These are phyloP conservation scores for Drosophila malerkotliana DNA, from an alignment of 1,140 invertebrate genomes.

Conservation along the genomic window DNA sequence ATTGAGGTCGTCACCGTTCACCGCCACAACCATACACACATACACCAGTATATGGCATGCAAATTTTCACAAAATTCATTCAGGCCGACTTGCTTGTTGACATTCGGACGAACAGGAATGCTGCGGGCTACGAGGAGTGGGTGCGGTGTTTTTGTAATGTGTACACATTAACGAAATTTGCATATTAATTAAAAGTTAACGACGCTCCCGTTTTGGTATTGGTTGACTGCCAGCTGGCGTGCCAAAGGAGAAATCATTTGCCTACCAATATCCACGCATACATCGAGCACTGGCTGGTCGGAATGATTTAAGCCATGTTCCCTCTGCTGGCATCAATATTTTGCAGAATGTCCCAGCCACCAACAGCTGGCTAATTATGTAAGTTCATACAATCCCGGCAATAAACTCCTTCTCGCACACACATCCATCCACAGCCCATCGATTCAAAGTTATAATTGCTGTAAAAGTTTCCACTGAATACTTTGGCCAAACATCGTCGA, in stretches of 20 bases:
- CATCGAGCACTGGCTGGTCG: constrained; percentile 21
- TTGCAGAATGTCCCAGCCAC: constrained; percentile 32
- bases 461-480: constrained; percentile 60
- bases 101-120: constrained; percentile 19
- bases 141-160: constrained; percentile 33
- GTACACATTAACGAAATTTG: constrained; percentile 70
- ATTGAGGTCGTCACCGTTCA: constrained; percentile 42
- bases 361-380: constrained; percentile 51
- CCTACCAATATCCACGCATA: constrained; percentile 1
- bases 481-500: constrained; percentile 58
- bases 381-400: constrained; percentile 33
- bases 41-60: constrained; percentile 10
- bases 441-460: constrained; percentile 69
- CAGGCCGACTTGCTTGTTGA: constrained; percentile 19
- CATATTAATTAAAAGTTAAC: constrained; percentile 80
- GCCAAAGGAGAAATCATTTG: constrained; percentile 29
- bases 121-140: not conserved
- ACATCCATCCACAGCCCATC: not conserved
- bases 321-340: not conserved
- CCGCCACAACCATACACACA: not conserved
- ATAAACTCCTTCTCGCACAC: not conserved
- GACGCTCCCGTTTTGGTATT: constrained; percentile 35
- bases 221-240: constrained; percentile 28
- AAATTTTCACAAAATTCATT: constrained; percentile 49
- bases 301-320: constrained; percentile 36